Evolutionary conservation across 2,113 vertebrate genomes (phyloP).

Genomic region (Panthera tigris): DNA sequence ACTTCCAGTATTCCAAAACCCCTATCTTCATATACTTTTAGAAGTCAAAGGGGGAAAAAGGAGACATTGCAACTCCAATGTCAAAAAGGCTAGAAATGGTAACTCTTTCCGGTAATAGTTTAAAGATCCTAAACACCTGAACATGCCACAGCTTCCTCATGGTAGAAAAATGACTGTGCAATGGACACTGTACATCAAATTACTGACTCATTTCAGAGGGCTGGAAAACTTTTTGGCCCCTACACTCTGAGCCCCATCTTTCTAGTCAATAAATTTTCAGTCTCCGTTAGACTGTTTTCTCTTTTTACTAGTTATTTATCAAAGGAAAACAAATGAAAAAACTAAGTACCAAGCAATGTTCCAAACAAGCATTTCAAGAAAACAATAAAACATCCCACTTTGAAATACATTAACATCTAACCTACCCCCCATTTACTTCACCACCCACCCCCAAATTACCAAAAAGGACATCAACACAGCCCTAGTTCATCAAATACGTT

Average conservation of each 20-base stretch:
- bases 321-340: conserved; percentile 67
- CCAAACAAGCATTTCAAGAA: conserved; percentile 51
- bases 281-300: conserved; percentile 41
- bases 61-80: background rate
- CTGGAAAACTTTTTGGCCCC: background rate
- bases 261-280: conserved; percentile 31
- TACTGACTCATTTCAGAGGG: background rate
- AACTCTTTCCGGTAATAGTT: background rate
- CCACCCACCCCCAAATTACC: background rate
- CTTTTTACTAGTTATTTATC: conserved; percentile 47
- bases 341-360: conserved; percentile 54
- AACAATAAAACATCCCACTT: conserved; percentile 57
- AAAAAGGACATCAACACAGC: background rate
- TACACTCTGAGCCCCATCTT: background rate
- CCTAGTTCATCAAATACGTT: conserved; percentile 10
- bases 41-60: background rate
- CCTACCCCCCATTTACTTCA: conserved; percentile 18
- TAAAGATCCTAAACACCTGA: background rate
- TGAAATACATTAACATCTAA: conserved; percentile 54
- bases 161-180: background rate
- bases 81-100: background rate
- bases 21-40: background rate
- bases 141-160: background rate
- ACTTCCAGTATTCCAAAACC: background rate
- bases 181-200: background rate